These are phyloP conservation scores for Drosophila equinoxialis DNA, from an alignment of 1,140 invertebrate genomes.

Conservation along the genomic window DNA sequence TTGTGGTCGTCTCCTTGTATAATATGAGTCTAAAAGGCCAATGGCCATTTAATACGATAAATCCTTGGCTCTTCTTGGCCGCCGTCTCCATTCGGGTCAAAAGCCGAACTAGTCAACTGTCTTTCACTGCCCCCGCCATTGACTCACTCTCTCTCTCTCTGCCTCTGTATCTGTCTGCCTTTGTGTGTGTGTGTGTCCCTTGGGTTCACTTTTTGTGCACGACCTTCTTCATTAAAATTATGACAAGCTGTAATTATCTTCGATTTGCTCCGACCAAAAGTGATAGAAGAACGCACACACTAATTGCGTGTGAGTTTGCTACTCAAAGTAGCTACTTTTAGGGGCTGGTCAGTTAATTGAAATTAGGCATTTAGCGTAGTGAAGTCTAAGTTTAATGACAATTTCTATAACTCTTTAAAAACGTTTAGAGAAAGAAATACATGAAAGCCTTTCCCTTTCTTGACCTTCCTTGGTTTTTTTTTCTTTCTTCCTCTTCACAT, in stretches of 20 bases:
- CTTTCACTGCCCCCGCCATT: not conserved
- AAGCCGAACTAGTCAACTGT: not conserved
- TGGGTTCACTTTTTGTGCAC: slow-evolving; percentile 54
- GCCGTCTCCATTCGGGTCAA: not conserved
- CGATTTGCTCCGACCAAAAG: slow-evolving; percentile 72
- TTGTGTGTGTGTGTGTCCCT: slow-evolving; percentile 17
- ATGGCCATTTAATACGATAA: slow-evolving; percentile 71
- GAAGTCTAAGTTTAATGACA: no score
- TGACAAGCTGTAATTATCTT: slow-evolving; percentile 82
- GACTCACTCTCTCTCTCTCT: no score
- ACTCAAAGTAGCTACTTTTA: not conserved
- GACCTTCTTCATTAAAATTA: slow-evolving; percentile 82
- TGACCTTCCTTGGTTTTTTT: not conserved
- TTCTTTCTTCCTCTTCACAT: not conserved
- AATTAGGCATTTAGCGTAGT: slow-evolving; percentile 25
- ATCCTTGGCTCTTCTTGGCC: slow-evolving; percentile 29
- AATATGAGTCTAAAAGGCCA: slow-evolving; percentile 33
- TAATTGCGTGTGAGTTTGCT: slow-evolving; percentile 69
- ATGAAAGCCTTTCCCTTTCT: no score
- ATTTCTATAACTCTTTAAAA: no score
- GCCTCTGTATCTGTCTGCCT: not conserved
- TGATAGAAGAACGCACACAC: slow-evolving; percentile 45
- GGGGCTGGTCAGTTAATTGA: not conserved
- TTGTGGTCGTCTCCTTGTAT: slow-evolving; percentile 42
- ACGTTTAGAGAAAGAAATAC: no score